A percentile compares a stretch with the other conserved stretches of the same genome.
phyloP scores from a whole-genome alignment of 2,797 vertebrate genomes.

The Eulemur mongoz region DNA sequence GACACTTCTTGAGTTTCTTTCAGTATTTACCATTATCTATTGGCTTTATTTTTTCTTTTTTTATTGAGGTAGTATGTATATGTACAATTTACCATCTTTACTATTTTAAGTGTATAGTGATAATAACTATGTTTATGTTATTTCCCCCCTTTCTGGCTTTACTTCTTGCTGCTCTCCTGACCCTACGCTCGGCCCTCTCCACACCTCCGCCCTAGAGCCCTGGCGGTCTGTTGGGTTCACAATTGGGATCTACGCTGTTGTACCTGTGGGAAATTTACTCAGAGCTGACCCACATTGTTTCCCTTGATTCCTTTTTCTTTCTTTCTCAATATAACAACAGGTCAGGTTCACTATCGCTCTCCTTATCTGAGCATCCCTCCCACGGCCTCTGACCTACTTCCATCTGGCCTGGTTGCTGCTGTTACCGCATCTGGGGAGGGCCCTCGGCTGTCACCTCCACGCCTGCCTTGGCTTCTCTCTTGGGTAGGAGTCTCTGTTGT shows the following conservation, averaged over 20 bases:
- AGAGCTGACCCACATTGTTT: not conserved
- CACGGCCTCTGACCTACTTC: slow-evolving; percentile 46
- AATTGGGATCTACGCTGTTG: no score
- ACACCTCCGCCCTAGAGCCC: fast-evolving
- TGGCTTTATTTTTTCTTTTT: not conserved
- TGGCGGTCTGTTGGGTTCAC: not conserved
- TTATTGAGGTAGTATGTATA: not conserved
- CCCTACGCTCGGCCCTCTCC: not conserved
- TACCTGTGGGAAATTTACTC: not conserved
- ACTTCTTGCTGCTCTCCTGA: not conserved
- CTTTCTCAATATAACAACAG: not conserved
- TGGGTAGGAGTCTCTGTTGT: no score
- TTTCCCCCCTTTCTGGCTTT: not conserved
- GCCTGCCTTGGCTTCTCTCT: not conserved
- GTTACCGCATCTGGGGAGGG: not conserved
- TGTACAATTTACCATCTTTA: not conserved
- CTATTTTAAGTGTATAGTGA: not conserved
- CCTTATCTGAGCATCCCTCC: not conserved
- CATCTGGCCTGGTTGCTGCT: not conserved
- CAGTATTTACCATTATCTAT: not conserved
- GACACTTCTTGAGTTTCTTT: not conserved
- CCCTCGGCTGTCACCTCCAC: not conserved
- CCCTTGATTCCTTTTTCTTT: not conserved
- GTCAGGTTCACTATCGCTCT: not conserved
- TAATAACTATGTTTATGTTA: not conserved